Evolutionary conservation across 2,888 invertebrate genomes (phyloP).

Genomic region (Tricholauxania praeusta): DNA sequence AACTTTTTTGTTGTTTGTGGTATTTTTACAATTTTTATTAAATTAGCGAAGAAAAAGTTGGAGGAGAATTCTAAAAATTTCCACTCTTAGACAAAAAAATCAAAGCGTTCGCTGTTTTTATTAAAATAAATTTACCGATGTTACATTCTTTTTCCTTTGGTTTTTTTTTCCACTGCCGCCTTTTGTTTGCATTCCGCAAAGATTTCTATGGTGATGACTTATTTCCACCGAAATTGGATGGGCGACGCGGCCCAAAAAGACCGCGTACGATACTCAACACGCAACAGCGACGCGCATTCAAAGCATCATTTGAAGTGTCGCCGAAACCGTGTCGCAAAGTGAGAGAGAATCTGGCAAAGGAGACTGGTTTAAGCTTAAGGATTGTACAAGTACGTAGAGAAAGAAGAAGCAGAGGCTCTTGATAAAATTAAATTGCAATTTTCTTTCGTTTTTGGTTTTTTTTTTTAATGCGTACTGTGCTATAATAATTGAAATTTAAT

Average conservation of each 20-base stretch:
- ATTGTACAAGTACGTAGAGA: slow-evolving; percentile 79
- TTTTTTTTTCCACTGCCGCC: slow-evolving; percentile 29
- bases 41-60: neutral
- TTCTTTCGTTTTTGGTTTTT: neutral
- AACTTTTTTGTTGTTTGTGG: slow-evolving; percentile 14
- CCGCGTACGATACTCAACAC: slow-evolving; percentile 87
- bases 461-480: neutral
- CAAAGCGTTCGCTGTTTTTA: neutral
- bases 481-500: slow-evolving; percentile 7
- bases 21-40: slow-evolving; percentile 28
- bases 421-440: slow-evolving; percentile 1
- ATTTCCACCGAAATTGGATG: slow-evolving; percentile 73
- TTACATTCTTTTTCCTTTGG: neutral
- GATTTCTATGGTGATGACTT: slow-evolving; percentile 75
- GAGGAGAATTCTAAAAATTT: slow-evolving; percentile 15
- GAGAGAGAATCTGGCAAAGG: slow-evolving; percentile 83
- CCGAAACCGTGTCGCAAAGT: slow-evolving; percentile 88
- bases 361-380: slow-evolving; percentile 85
- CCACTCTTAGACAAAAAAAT: slow-evolving; percentile 22
- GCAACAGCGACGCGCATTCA: slow-evolving; percentile 84
- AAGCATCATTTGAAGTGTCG: slow-evolving; percentile 86
- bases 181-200: slow-evolving; percentile 45
- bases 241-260: slow-evolving; percentile 81
- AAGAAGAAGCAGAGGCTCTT: neutral
- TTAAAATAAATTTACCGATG: neutral